phyloP scores from a whole-genome alignment of 2,797 vertebrate genomes.

The Apogon talboti region DNA sequence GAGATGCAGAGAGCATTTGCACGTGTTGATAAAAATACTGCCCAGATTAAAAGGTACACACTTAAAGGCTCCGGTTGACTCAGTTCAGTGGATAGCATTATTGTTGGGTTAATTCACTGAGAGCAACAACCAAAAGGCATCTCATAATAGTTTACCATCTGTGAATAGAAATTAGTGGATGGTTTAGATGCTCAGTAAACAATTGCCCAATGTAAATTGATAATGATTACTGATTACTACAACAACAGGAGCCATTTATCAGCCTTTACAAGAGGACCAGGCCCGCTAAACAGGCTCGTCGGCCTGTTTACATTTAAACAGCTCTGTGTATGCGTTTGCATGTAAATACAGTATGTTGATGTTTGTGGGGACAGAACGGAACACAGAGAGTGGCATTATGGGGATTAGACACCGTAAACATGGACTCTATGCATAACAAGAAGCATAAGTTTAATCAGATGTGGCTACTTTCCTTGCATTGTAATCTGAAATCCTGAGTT shows the following conservation, averaged over 20 bases:
- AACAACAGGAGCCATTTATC: slow-evolving; percentile 62
- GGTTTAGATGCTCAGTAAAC: slow-evolving; percentile 61
- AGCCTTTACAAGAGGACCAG: slow-evolving; percentile 16
- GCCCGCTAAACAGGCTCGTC: background rate
- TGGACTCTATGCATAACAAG: too few species aligned
- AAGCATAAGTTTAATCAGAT: too few species aligned
- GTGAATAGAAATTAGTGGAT: slow-evolving; percentile 52
- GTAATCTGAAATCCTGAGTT: too few species aligned
- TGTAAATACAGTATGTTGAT: background rate
- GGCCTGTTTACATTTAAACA: background rate
- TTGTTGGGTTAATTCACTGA: slow-evolving; percentile 25
- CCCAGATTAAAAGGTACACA: slow-evolving; percentile 18
- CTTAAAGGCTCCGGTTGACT: slow-evolving; percentile 25
- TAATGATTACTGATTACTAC: slow-evolving; percentile 73
- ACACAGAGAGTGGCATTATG: background rate
- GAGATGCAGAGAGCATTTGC: background rate
- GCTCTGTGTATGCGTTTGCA: background rate
- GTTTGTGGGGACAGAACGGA: background rate
- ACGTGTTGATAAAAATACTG: slow-evolving; percentile 36
- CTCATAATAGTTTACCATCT: slow-evolving; percentile 53
- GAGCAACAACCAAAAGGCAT: slow-evolving; percentile 26
- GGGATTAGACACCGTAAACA: too few species aligned
- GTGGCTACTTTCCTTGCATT: too few species aligned
- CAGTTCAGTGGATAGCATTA: slow-evolving; percentile 36
- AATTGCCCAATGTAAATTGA: slow-evolving; percentile 63